Percentiles rank a stretch among this genome's conserved stretches.
Conservation (phyloP, 2,888 invertebrate genomes). For the Nineta flava region DNA sequence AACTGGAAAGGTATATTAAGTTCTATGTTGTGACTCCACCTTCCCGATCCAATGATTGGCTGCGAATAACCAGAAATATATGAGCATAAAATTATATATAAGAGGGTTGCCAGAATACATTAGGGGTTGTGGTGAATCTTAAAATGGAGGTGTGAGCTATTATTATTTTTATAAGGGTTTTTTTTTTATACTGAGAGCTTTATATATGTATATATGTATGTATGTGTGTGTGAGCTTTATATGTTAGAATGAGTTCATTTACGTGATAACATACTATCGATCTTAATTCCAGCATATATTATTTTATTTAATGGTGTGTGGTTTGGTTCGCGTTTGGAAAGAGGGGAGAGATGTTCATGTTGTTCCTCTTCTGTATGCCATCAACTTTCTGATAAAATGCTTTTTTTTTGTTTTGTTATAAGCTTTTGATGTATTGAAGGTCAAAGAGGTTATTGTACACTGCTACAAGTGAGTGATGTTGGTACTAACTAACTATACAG, state of each 20-base stretch:
- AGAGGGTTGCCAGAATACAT: slow-evolving; percentile 1
- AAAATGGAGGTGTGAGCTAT: slow-evolving; percentile 1
- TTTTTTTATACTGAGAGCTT: not conserved
- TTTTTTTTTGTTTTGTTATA: not conserved
- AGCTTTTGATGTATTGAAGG: slow-evolving; percentile 5
- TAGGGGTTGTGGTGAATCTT: not conserved
- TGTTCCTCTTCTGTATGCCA: too few species aligned
- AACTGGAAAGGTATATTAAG: not conserved
- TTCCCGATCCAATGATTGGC: not conserved
- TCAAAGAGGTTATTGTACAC: slow-evolving; percentile 3
- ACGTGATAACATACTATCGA: not conserved
- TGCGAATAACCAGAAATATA: not conserved
- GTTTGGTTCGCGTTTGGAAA: not conserved
- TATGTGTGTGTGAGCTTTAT: not conserved
- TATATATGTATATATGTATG: too few species aligned
- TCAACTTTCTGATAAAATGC: not conserved
- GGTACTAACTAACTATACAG: too few species aligned
- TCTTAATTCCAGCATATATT: not conserved
- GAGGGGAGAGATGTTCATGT: too few species aligned
- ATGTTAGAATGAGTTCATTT: too few species aligned
- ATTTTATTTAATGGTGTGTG: not conserved
- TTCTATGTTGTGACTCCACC: slow-evolving; percentile 1
- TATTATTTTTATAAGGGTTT: slow-evolving; percentile 1
- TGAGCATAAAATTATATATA: slow-evolving; percentile 1
- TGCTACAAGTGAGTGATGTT: not conserved